phyloP scores from a whole-genome alignment of 2,888 invertebrate genomes.

The Synanthedon myopaeformis region DNA sequence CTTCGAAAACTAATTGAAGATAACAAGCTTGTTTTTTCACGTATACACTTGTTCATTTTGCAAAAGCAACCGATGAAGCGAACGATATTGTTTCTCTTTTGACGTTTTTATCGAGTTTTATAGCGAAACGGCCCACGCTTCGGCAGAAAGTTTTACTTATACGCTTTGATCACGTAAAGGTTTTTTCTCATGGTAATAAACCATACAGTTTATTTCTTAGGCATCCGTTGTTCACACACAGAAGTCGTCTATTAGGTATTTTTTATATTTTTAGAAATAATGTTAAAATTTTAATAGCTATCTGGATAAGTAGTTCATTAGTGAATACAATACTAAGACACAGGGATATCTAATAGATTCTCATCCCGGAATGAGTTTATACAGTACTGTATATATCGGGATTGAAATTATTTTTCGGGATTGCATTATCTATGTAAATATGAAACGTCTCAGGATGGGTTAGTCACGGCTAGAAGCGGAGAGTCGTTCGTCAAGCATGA shows the following conservation, averaged over 20 bases:
- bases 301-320: too few relatives aligned
- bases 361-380: background rate
- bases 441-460: slow-evolving; percentile 1
- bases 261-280: background rate
- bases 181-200: slow-evolving; percentile 1
- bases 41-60: slow-evolving; percentile 37
- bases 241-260: background rate
- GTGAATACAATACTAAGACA: too few relatives aligned
- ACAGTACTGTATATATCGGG: background rate
- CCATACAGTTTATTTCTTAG: background rate
- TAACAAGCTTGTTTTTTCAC: slow-evolving; percentile 57
- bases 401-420: too few relatives aligned
- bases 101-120: slow-evolving; percentile 25
- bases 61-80: slow-evolving; percentile 28
- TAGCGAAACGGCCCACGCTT: slow-evolving; percentile 8
- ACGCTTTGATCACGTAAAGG: slow-evolving; percentile 5
- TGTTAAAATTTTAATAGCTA: background rate
- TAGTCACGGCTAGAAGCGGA: slow-evolving; percentile 6
- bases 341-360: too few relatives aligned
- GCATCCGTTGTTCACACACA: background rate
- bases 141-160: slow-evolving; percentile 17
- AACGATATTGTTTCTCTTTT: slow-evolving; percentile 41
- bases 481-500: slow-evolving; percentile 18
- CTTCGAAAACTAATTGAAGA: slow-evolving; percentile 41
- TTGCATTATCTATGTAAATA: background rate